These are phyloP conservation scores for Tenualosa thibaudeaui DNA, from an alignment of 2,797 vertebrate genomes.

Conservation along the genomic window DNA sequence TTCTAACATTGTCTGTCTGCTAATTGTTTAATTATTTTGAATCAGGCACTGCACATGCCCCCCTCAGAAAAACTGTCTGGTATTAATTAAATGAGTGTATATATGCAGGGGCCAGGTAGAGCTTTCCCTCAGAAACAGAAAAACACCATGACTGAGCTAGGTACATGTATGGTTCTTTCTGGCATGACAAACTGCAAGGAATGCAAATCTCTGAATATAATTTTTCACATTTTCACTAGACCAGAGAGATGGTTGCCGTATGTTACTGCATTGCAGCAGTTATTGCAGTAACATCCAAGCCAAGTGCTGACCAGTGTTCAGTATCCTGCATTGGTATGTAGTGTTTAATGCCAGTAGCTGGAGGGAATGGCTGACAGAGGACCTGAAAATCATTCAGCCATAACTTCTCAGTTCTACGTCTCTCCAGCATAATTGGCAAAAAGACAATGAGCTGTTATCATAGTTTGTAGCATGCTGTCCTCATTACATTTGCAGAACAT, in stretches of 20 bases:
- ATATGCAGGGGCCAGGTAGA: no score
- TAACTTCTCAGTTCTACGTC: background rate
- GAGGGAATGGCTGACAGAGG: background rate
- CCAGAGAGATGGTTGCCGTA: background rate
- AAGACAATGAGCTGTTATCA: background rate
- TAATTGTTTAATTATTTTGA: background rate
- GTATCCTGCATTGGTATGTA: background rate
- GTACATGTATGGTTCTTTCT: background rate
- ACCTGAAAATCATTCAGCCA: constrained; percentile 1
- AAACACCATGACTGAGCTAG: background rate
- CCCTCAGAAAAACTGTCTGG: background rate
- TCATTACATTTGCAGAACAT: constrained; percentile 1
- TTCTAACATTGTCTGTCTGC: background rate
- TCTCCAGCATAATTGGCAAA: background rate
- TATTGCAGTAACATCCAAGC: background rate
- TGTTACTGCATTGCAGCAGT: background rate
- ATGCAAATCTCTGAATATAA: background rate
- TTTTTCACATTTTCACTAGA: background rate
- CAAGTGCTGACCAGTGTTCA: background rate
- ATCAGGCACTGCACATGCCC: background rate
- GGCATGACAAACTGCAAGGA: background rate
- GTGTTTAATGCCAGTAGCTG: background rate
- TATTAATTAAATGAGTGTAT: background rate
- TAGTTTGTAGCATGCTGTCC: background rate
- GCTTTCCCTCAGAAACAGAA: no score